Base-by-base conservation (phyloP, 2,888 invertebrate genomes). In the Amiota minor region DNA sequence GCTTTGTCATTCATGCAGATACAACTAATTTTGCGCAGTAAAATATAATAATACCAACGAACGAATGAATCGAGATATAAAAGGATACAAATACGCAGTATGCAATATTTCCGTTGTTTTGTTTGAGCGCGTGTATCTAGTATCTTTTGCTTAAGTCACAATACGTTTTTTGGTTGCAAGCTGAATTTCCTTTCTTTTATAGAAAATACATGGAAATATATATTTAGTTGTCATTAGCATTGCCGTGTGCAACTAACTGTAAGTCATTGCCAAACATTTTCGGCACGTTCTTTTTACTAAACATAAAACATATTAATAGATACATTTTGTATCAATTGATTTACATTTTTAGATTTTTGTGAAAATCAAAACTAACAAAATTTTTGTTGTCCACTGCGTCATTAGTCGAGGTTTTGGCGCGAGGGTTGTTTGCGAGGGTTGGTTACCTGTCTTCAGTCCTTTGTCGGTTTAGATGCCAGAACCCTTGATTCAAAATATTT, bases 371-470 rank as follows among this genome's bases (percentile, higher is more conserved):
- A 35, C 2, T 35, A 35, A 35, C 35, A 35, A 35, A 35, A 35
- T 35, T 35, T 2, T 35, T 35, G 6, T 35, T 35, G 6, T 3
- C 6, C 12, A 53, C 53, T 53, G 53, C 53, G 53, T 53, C 6
- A 53, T 53, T 82, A 77, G 76, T 74, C 72, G 45, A 74, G 73
- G 71, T 80, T 82, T 83, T 82, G 84, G 84, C 82, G 82, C 82
- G 84, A 82, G 82, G 82, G 82, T 78, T 83, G 84, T 16, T 78
- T 78, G 45, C n/a, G 23, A 77, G 76, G 72, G 72, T 74, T n/a
- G n/a, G n/a, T 61, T 61, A 77, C 72, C 77, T 68, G 68, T 68
- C 68, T 9, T 67, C 77, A 78, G 83, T 78, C 82, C 80, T 35
- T 8, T 35, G 2, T 35, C 35, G 6, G 35, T 35, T 35, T 35